Conservation (phyloP, 2,888 invertebrate genomes). For the Eupithecia vulgata region DNA sequence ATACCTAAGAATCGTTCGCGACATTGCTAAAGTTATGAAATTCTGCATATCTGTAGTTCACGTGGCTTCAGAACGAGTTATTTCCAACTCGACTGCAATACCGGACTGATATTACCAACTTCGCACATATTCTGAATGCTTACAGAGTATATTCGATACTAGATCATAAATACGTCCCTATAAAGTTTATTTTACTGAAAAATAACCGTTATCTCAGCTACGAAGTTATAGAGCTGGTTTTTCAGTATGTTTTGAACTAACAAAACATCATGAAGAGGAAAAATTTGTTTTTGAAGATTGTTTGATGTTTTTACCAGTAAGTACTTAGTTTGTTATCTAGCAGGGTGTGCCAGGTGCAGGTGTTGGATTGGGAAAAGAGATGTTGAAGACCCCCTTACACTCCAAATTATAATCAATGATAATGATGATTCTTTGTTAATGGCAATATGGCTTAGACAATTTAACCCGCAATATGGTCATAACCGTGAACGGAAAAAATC, state of each 20-base stretch:
- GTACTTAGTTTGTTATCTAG: no score
- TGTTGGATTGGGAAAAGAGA: no score
- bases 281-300: no score
- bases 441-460: no score
- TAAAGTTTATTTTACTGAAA: not conserved
- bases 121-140: constrained; percentile 12
- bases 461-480: no score
- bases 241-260: not conserved
- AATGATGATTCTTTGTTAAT: no score
- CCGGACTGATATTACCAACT: constrained; percentile 1
- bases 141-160: not conserved
- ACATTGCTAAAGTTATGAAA: constrained; percentile 30
- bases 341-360: no score
- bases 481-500: no score
- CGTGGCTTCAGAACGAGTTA: constrained; percentile 13
- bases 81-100: constrained; percentile 30
- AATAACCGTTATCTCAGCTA: not conserved
- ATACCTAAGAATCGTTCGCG: not conserved
- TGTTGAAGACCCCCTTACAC: no score
- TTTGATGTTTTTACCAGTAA: no score
- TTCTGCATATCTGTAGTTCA: constrained; percentile 16
- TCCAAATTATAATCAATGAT: no score
- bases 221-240: not conserved
- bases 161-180: not conserved
- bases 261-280: no score